These are phyloP conservation scores for Lasiurus cinereus DNA, from an alignment of 2,113 vertebrate species.

Conservation along the genomic window DNA sequence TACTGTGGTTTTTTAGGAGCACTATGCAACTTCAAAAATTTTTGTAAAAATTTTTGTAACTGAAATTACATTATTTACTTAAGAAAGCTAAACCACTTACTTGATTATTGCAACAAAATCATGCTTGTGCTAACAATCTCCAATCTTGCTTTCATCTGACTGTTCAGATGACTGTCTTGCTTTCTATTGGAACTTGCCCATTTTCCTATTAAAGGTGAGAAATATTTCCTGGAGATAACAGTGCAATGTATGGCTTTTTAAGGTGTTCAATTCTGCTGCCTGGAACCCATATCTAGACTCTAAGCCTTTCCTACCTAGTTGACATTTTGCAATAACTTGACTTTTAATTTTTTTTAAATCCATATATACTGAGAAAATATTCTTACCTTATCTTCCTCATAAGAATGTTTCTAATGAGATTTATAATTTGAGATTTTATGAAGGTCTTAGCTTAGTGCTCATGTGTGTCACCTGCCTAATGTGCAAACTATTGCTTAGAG, in stretches of 20 bases:
- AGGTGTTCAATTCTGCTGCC: slow-evolving; percentile 26
- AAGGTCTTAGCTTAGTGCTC: slow-evolving; percentile 34
- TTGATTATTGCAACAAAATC: slow-evolving; percentile 7
- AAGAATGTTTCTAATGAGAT: slow-evolving; percentile 55
- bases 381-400: slow-evolving; percentile 50
- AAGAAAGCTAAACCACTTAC: neutral
- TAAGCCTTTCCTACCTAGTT: slow-evolving; percentile 12
- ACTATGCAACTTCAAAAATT: neutral
- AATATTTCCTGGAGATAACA: slow-evolving; percentile 52
- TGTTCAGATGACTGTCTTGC: neutral
- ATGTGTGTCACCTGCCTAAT: neutral
- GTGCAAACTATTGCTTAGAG: slow-evolving; percentile 9
- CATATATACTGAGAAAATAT: neutral
- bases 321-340: slow-evolving; percentile 66
- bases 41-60: slow-evolving; percentile 27
- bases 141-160: neutral
- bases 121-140: neutral
- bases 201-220: slow-evolving; percentile 27
- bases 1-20: neutral
- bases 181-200: neutral
- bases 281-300: slow-evolving; percentile 7
- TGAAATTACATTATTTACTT: slow-evolving; percentile 37
- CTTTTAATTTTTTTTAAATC: neutral
- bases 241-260: slow-evolving; percentile 21
- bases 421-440: slow-evolving; percentile 34